A percentile compares a stretch with the other conserved stretches of the same genome.
Evolutionary conservation across 2,888 invertebrate species (phyloP).

Genomic region (Cantharis flavilabris): DNA sequence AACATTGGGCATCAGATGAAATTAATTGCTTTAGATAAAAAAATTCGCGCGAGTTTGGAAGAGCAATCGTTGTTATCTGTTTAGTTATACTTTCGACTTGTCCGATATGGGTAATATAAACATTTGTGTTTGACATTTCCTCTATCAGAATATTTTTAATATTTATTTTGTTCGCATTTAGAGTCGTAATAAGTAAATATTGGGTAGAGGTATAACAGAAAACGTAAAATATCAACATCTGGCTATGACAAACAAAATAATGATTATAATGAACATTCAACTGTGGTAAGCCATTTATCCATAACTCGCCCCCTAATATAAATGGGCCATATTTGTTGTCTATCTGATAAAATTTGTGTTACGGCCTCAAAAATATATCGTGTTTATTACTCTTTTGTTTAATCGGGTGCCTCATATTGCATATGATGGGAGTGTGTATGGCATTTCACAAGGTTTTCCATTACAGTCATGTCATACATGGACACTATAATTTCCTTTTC

Average conservation of each 20-base stretch:
- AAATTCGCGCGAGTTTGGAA: not conserved
- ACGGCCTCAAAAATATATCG: not conserved
- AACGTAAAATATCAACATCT: slow-evolving; percentile 26
- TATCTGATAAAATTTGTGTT: slow-evolving; percentile 18
- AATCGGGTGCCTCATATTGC: slow-evolving; percentile 4
- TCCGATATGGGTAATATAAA: slow-evolving; percentile 4
- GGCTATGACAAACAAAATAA: slow-evolving; percentile 20
- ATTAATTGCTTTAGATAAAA: not conserved
- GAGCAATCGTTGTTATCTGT: not conserved
- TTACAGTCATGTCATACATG: slow-evolving; percentile 7
- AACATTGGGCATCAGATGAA: not conserved
- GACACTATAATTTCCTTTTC: slow-evolving; percentile 13
- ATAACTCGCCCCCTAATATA: slow-evolving; percentile 2
- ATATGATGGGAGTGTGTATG: slow-evolving; percentile 11
- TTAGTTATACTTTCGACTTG: not conserved
- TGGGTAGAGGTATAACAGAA: not conserved
- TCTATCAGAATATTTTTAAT: slow-evolving; percentile 20
- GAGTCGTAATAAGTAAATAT: slow-evolving; percentile 17
- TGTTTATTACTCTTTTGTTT: not conserved
- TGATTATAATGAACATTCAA: not conserved
- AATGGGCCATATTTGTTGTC: slow-evolving; percentile 20
- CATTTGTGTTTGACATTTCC: slow-evolving; percentile 22
- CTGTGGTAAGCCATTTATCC: slow-evolving; percentile 1
- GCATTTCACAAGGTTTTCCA: slow-evolving; percentile 9
- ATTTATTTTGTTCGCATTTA: slow-evolving; percentile 22